phyloP scores from a whole-genome alignment of 2,113 vertebrate genomes.

The Tretioscincus oriximinensis region DNA sequence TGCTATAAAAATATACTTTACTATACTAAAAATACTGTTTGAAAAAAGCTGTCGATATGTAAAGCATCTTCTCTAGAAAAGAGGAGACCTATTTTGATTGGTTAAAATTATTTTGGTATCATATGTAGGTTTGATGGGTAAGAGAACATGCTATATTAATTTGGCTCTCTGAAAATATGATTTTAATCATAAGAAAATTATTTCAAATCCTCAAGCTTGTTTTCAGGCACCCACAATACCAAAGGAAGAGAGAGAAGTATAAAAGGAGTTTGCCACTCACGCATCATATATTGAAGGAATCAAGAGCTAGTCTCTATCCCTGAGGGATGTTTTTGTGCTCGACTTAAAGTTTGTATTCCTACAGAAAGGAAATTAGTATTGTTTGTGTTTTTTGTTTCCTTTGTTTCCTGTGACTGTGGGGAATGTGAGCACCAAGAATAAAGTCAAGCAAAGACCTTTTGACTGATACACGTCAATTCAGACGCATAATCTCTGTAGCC shows the following conservation, averaged over 20 bases:
- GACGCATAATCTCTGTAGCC: conserved; percentile 11
- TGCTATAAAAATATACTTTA: no score
- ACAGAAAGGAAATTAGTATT: not conserved
- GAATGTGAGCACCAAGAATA: not conserved
- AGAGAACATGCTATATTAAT: not conserved
- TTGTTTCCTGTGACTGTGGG: not conserved
- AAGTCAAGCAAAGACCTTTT: conserved; percentile 35
- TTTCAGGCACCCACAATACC: not conserved
- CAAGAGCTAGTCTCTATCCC: not conserved
- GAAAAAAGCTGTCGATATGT: not conserved
- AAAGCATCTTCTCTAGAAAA: not conserved
- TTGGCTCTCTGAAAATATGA: not conserved
- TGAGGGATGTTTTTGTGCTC: not conserved
- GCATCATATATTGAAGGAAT: not conserved
- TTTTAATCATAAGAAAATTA: not conserved
- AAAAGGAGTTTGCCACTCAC: not conserved
- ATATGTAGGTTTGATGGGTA: not conserved
- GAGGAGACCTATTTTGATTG: not conserved
- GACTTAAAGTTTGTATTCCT: not conserved
- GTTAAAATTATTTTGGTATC: not conserved
- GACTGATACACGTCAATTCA: conserved; percentile 11
- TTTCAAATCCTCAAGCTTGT: not conserved
- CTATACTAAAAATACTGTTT: not conserved
- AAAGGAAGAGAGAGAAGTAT: not conserved
- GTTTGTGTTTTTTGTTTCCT: no score